Evolutionary conservation across 1,140 invertebrate species (phyloP), one percentile per base, ranked within the genome.

Genomic region (Bombus soroeensis): DNA sequence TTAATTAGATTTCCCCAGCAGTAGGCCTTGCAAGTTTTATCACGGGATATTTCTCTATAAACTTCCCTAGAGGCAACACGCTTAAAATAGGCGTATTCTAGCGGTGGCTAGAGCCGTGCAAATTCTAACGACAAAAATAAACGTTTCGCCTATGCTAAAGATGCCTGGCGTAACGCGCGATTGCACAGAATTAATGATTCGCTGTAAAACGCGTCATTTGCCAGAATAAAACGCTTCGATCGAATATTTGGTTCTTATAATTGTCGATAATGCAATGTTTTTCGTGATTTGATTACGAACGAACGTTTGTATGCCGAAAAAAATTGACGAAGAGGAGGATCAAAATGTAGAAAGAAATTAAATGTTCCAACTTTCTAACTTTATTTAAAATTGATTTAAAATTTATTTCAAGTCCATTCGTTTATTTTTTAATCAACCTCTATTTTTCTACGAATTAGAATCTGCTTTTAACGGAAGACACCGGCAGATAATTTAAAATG

Each of bases 101-200:
- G 68, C 25, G 32, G 47, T 34, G 39, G 28, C 83, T 80, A 66
- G 66, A 85, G 77, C 68, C 0, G 39, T 28, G 83, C 77, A 41
- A 80, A 85, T 72, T 85, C 76, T 80, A 32, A 37, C 76, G 76
- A 80, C 77, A 72, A 62, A 85, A 85, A 85, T 85, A 85, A 85
- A 85, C 82, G 59, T 83, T 84, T 32, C 18, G 66, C 32, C n/a
- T 76, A n/a, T 43, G 47, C 47, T 37, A 28, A 25, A 76, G 43
- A 18, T 12, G 39, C n/a, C 64, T 66, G 13, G 32, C 53, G 37
- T 32, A 62, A 80, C 77, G 68, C 83, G 25, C 28, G 53, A 80
- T 41, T 64, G 53, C 68, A 28, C 39, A 18, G 53, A 85, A 73
- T 43, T 73, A 76, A 83, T 73, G 68, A 43, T 39, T 53, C 34